Evolutionary conservation across 2,113 vertebrate genomes (phyloP).

Genomic region (Cottus gobio): DNA sequence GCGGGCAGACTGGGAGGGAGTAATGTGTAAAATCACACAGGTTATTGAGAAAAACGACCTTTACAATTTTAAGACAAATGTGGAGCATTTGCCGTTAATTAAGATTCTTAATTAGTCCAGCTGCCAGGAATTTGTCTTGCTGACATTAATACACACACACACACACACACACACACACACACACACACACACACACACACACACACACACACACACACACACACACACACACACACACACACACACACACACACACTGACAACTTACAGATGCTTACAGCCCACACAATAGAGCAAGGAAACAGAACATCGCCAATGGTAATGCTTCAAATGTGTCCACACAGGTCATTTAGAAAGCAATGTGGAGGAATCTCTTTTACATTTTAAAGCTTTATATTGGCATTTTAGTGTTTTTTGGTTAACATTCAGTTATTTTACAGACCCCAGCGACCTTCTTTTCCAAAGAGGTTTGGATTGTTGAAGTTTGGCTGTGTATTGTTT

Average conservation of each 20-base stretch:
- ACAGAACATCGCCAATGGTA: not conserved
- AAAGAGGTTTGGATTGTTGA: constrained; percentile 25
- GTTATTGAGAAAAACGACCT: not conserved
- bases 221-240: not conserved
- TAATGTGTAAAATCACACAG: not conserved
- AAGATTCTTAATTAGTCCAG: constrained; percentile 16
- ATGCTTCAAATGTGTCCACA: constrained; percentile 8
- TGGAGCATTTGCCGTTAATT: not conserved
- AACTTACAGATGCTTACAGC: not conserved
- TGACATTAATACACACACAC: not conserved
- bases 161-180: constrained; percentile 1
- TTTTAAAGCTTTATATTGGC: not conserved
- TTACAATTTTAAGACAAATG: not conserved
- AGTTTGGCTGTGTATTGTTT: constrained; percentile 55
- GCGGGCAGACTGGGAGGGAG: not conserved
- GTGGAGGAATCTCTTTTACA: not conserved
- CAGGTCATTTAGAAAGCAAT: not conserved
- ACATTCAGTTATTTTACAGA: not conserved
- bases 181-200: not conserved
- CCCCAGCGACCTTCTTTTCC: constrained; percentile 3
- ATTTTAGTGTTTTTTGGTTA: constrained; percentile 18
- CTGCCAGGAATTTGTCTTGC: not conserved
- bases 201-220: constrained; percentile 1
- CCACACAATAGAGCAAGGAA: constrained; percentile 15
- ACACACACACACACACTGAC: not conserved